phyloP scores from a whole-genome alignment of 2,888 invertebrate species.

The Mesochorus sp. region DNA sequence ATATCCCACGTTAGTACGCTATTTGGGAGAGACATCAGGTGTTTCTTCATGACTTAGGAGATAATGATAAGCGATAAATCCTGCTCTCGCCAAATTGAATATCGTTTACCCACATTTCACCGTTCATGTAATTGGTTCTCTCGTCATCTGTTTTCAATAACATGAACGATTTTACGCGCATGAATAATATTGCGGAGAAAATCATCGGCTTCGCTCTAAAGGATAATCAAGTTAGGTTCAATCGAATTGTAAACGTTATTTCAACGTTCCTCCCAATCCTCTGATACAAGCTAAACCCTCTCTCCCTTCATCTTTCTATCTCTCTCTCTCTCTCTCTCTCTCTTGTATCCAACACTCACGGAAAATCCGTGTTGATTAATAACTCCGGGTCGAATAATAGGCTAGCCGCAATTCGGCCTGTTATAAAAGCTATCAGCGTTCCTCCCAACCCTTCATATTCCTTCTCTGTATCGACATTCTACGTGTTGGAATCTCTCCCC shows the following conservation, averaged over 20 bases:
- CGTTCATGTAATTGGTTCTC: background rate
- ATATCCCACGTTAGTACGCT: background rate
- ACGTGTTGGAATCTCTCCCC: background rate
- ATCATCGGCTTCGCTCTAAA: constrained; percentile 48
- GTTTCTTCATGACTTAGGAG: too few relatives aligned
- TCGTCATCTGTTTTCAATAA: constrained; percentile 16
- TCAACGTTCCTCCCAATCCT: constrained; percentile 37
- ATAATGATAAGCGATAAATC: too few relatives aligned
- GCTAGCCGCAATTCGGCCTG: constrained; percentile 53
- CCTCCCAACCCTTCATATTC: constrained; percentile 2
- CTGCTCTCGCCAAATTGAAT: too few relatives aligned
- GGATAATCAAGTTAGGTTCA: constrained; percentile 60
- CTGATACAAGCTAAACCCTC: background rate
- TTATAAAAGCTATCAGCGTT: constrained; percentile 58
- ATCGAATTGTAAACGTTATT: constrained; percentile 45
- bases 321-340: constrained; percentile 17
- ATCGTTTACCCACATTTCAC: too few relatives aligned
- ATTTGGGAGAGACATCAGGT: too few relatives aligned
- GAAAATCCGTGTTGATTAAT: constrained; percentile 60
- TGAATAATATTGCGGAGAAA: constrained; percentile 44
- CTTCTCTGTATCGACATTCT: constrained; percentile 7
- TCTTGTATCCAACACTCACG: background rate
- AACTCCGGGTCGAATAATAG: constrained; percentile 64
- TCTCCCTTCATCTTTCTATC: constrained; percentile 9
- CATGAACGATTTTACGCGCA: constrained; percentile 11